Evolutionary conservation across 2,797 vertebrate species (phyloP), one percentile per base, ranked within the genome.

Genomic region (Babyrousa celebensis): DNA sequence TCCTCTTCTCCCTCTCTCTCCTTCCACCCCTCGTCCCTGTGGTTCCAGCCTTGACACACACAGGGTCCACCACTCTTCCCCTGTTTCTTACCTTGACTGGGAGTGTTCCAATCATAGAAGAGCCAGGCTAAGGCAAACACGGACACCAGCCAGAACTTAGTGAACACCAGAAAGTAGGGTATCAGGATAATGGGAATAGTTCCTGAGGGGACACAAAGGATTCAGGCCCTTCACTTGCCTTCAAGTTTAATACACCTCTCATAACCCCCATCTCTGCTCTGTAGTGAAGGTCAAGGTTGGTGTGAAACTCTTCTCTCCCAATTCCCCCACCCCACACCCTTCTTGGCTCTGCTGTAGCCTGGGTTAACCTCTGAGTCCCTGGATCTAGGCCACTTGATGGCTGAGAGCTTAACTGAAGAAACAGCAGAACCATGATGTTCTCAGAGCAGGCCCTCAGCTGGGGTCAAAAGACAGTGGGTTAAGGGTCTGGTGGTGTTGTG

Each of bases 61-160:
- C 17, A 87, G 23, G 75, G 32, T 77, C 18, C 52, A 62, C 52
- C 56, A 16, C 25, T 70, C 52, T 71, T n/a, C 32, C 29, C 14
- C 17, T 21, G 12, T 79, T 40, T 78, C 93, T 93, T 98, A 99
- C 99, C 99, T 99, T 96, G 98, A 97, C 99, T 99, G 0, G 99
- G 99, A 0, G 99, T 99, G 54, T 99, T 94, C 99, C 99, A 99
- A 98, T 99, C 99, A 0, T 98, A 97, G 96, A 99, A 85, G 88
- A 99, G 89, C 99, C 99, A 99, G 91, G 98, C 95, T 95, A 99
- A 97, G 98, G 98, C 99, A 23, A 99, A 98, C 11, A 97, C 93
- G 0, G 99, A 83, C 72, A 99, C 60, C 0, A 98, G 98, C 99
- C 99, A 99, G 96, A 99, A 98, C 29, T 98, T 98, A 78, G 99